Evolutionary conservation across 2,113 vertebrate species (phyloP).

Genomic region (Motacilla alba): DNA sequence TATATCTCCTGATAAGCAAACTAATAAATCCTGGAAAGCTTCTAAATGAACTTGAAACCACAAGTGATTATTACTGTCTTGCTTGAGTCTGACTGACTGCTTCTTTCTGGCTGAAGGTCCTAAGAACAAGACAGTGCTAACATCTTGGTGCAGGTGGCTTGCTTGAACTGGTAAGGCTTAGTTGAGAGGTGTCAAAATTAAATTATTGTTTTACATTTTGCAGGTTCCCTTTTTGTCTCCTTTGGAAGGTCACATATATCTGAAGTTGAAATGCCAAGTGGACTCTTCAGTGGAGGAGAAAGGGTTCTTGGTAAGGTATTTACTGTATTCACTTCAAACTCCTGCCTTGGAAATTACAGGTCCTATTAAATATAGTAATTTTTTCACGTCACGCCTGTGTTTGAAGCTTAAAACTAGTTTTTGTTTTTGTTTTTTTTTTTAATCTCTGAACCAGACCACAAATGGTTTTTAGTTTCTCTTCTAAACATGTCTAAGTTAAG

Average conservation of each 20-base stretch:
- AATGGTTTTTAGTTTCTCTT: not conserved
- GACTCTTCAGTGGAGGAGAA: conserved; percentile 86
- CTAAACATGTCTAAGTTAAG: not conserved
- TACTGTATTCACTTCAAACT: not conserved
- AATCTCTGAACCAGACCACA: not conserved
- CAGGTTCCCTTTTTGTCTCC: conserved; percentile 93
- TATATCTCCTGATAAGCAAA: not conserved
- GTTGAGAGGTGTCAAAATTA: not conserved
- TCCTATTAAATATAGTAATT: not conserved
- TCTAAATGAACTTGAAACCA: not conserved
- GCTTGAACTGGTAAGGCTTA: not conserved
- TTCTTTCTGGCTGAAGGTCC: not conserved
- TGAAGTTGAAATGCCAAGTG: conserved; percentile 92
- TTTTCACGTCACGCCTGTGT: not conserved
- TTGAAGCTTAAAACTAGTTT: not conserved
- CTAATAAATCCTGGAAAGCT: not conserved
- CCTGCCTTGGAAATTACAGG: not conserved
- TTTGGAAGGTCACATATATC: conserved; percentile 90
- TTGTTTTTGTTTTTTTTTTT: too few relatives aligned
- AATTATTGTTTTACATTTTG: not conserved
- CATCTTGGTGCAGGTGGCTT: not conserved
- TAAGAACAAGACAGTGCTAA: not conserved
- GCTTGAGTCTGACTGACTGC: not conserved
- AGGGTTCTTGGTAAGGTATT: conserved; percentile 90
- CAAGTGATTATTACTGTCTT: not conserved